Evolutionary conservation across 1,140 invertebrate species (phyloP), one percentile per base, ranked within the genome.

Genomic region (Apocrypta bakeri): DNA sequence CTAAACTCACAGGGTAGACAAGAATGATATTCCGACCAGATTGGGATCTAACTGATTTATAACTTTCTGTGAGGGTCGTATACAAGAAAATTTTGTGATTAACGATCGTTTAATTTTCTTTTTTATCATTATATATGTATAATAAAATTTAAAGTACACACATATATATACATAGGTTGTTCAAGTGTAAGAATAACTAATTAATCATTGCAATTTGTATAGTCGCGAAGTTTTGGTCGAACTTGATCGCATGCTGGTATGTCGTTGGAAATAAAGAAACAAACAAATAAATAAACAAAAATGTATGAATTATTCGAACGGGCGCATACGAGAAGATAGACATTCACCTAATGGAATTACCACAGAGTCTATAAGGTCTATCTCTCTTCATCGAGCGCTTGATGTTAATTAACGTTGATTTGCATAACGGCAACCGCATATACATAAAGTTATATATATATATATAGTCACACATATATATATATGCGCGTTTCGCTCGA

Each of bases 331-430:
- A 56, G 48, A 21, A 56, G 48, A n/a, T 21, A 56, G 4, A 21
- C 48, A 21, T n/a, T 56, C 48, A 7, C 17, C 6, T 21, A 21
- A 56, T n/a, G 48, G 17, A 56, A 56, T 21, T 56, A n/a, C 48
- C 48, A 17, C 48, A 56, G 48, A 14, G 21, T 14, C 17, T 17
- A 56, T 14, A n/a, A n/a, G n/a, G n/a, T n/a, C n/a, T 21, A 14
- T 56, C 48, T 56, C 48, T 4, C 17, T 7, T 14, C 48, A 56
- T 0, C 37, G 27, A 31, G n/a, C 42, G 31, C 21, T 61, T 61
- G 80, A 87, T 89, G 88, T 91, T 89, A 88, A 88, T 90, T 89
- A 89, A 88, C 87, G 85, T 87, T 85, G 84, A 91, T 91, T 91
- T 90, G 87, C 89, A 90, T 90, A 90, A 90, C 88, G 86, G 83